A percentile compares a stretch with the other conserved stretches of the same genome.
These are phyloP conservation scores for Astropecten irregularis DNA, from an alignment of 53 echinoderm and acorn worm species.

Conservation along the genomic window DNA sequence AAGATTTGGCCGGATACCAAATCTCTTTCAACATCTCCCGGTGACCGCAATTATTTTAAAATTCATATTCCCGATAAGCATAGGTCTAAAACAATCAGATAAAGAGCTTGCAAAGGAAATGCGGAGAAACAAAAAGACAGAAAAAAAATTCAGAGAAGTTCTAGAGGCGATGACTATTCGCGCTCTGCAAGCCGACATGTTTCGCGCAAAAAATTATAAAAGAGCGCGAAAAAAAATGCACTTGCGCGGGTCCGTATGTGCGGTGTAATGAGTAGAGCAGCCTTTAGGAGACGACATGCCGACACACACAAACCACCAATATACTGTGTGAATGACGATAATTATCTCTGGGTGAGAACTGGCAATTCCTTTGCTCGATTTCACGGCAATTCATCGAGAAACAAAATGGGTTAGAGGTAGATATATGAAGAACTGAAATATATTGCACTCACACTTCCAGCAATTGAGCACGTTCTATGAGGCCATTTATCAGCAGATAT, in stretches of 20 bases:
- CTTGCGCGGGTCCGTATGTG: background rate
- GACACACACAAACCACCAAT: conserved; percentile 32
- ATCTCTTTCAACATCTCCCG: background rate
- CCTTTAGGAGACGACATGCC: conserved; percentile 14
- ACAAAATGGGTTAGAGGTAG: background rate
- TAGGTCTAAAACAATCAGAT: conserved; percentile 45
- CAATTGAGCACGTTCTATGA: conserved; percentile 23
- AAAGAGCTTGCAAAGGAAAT: background rate
- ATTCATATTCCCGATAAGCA: conserved; percentile 21
- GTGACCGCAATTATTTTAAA: conserved; percentile 7
- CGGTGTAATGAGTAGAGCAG: too few species aligned
- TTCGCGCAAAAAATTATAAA: conserved; percentile 23
- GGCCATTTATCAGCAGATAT: too few species aligned
- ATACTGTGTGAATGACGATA: conserved; percentile 34
- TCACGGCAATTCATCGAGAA: background rate
- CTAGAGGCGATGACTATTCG: conserved; percentile 39
- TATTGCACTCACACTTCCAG: conserved; percentile 1
- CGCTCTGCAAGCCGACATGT: conserved; percentile 38
- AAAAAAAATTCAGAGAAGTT: conserved; percentile 27
- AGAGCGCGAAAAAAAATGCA: background rate
- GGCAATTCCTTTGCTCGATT: conserved; percentile 47
- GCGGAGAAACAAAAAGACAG: background rate
- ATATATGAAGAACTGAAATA: background rate
- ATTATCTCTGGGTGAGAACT: conserved; percentile 28
- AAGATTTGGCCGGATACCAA: background rate